Evolutionary conservation across 2,888 invertebrate species (phyloP).

Genomic region (Invenusta paracnida): DNA sequence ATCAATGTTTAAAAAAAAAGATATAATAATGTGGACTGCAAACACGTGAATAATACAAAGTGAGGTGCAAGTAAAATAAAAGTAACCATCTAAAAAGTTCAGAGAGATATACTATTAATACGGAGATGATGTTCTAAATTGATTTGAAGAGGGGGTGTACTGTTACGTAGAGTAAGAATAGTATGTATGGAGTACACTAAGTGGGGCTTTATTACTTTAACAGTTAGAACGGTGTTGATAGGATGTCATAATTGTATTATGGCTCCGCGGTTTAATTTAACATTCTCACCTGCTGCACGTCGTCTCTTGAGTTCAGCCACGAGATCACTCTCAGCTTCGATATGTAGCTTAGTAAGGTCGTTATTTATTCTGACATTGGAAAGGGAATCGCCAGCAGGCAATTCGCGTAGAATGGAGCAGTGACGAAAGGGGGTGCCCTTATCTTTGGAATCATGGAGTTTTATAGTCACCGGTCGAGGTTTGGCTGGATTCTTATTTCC

Average conservation of each 20-base stretch:
- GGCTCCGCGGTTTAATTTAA: neutral
- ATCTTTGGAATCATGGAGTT: constrained; percentile 20
- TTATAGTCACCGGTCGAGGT: neutral
- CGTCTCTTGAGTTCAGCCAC: neutral
- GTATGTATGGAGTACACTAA: too few species aligned
- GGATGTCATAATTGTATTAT: constrained; percentile 18
- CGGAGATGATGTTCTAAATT: too few species aligned
- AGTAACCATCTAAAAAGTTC: too few species aligned
- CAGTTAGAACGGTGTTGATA: constrained; percentile 2
- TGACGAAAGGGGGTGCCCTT: neutral
- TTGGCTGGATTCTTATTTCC: neutral
- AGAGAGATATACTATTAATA: too few species aligned
- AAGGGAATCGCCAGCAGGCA: constrained; percentile 18
- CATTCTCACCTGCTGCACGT: constrained; percentile 23
- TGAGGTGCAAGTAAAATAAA: too few species aligned
- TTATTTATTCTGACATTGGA: constrained; percentile 7
- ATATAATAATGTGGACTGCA: too few species aligned
- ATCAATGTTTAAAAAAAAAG: too few species aligned
- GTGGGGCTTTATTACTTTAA: neutral
- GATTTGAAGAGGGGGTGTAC: too few species aligned
- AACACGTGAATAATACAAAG: too few species aligned
- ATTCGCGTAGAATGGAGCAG: constrained; percentile 19
- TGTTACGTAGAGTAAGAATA: too few species aligned
- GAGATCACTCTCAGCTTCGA: neutral
- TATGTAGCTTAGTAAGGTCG: constrained; percentile 15